Base-by-base conservation (phyloP, 2,888 invertebrate genomes). In the Celastrina argiolus region DNA sequence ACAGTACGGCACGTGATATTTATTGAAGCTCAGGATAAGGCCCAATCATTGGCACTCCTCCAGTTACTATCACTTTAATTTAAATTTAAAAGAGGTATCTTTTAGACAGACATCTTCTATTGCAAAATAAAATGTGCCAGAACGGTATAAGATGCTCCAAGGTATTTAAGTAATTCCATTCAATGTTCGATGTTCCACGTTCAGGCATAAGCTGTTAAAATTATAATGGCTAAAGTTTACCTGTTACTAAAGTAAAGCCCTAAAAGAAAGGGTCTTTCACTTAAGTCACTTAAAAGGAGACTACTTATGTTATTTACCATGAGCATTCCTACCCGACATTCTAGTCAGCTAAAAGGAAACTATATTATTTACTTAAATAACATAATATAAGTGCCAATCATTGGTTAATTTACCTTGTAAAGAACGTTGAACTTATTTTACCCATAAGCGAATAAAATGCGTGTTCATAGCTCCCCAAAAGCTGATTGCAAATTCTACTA, bases 401-500 rank as follows among this genome's bases (percentile, higher is more conserved):
- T 51, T 51, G 51, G 22, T 51, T 4, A 12, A 51, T 26, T 12
- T 51, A 22, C 18, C 12, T 51, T 10, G 8, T 12, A 36, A 36
- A 36, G 10, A 10, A 36, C 12, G 14, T 22, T 26, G 22, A 26
- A 58, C 8, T 36, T 45, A 59, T 28, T 64, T 36, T 16, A 45
- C 45, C 18, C 28, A 64, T 34, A 67, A 65, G 67, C 65, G 51
- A 16, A 12, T 12, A 12, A 36, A 36, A 36, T 39, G 34, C 34
- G 51, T 64, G 18, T 64, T 64, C 45, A 36, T 67, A 63, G 22
- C 26, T 51, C 16, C 61, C 39, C 39, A 39, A 16, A 64, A 64
- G 64, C 64, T 31, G 8, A 51, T 42, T 63, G 41, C 39, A 26
- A 22, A 51, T 18, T 18, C 45, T 31, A 61, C 34, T 39, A 12